These are phyloP conservation scores for Cheilosia pagana DNA, from an alignment of 2,888 invertebrate genomes.

Conservation along the genomic window DNA sequence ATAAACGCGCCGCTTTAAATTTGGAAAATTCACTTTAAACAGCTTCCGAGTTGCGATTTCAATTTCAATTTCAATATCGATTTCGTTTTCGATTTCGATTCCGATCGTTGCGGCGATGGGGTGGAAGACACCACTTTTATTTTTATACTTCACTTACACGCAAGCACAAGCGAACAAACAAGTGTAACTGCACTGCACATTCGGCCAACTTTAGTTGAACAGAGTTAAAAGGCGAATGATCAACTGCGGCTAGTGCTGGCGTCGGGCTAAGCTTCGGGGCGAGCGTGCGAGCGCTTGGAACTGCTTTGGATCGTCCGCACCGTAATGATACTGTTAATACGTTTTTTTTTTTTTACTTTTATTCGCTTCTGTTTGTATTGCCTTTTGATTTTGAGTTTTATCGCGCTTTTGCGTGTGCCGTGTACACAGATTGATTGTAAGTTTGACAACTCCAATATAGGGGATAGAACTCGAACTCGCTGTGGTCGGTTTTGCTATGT, in stretches of 20 bases:
- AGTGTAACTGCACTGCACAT: constrained; percentile 53
- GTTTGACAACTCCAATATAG: constrained; percentile 28
- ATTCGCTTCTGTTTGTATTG: constrained; percentile 24
- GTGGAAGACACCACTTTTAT: constrained; percentile 18
- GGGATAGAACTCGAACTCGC: constrained; percentile 28
- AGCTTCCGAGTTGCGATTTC: background rate
- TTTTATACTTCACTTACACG: constrained; percentile 30
- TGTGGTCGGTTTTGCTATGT: constrained; percentile 26
- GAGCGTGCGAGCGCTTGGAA: constrained; percentile 38
- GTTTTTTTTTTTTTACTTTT: constrained; percentile 17
- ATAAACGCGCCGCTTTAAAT: background rate
- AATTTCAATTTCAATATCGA: background rate
- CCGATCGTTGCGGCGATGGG: background rate
- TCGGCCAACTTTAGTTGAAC: constrained; percentile 65
- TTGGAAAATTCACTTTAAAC: background rate
- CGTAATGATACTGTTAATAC: constrained; percentile 51
- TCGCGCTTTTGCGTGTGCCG: constrained; percentile 4
- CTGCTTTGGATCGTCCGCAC: constrained; percentile 39
- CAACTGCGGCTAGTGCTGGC: constrained; percentile 37
- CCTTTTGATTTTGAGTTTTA: constrained; percentile 24
- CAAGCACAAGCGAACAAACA: constrained; percentile 37
- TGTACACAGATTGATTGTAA: constrained; percentile 22
- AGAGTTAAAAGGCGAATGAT: constrained; percentile 73
- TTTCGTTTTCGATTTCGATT: background rate
- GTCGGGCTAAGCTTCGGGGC: constrained; percentile 50